Conservation (phyloP, 2,797 vertebrate species). For the Knipowitschia caucasica region DNA sequence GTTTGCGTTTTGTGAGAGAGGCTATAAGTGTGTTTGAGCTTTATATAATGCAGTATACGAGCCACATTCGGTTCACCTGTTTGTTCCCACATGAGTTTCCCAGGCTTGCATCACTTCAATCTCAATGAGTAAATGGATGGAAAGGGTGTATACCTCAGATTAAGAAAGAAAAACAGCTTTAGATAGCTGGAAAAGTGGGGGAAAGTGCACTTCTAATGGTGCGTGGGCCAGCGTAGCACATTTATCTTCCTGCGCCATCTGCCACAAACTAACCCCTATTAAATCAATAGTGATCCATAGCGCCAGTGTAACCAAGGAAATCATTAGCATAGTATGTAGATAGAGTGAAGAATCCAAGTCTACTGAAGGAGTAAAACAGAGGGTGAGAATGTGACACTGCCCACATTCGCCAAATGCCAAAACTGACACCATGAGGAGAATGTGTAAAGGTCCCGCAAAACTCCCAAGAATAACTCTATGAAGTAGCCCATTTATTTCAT, state of each 20-base stretch:
- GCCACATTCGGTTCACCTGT: constrained; percentile 45
- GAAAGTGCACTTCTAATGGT: constrained; percentile 21
- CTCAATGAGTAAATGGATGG: constrained; percentile 32
- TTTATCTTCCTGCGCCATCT: constrained; percentile 46
- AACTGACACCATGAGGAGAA: constrained; percentile 60
- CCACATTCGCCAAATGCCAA: constrained; percentile 76
- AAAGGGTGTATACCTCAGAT: constrained; percentile 55
- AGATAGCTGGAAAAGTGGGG: constrained; percentile 19
- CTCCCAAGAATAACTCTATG: constrained; percentile 23
- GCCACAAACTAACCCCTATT: constrained; percentile 31
- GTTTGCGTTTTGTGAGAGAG: neutral
- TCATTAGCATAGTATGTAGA: constrained; percentile 17
- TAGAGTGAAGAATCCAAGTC: constrained; percentile 17
- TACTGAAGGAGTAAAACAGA: constrained; percentile 32
- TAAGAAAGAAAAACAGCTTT: constrained; percentile 48
- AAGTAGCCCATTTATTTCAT: too few relatives aligned
- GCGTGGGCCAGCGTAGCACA: constrained; percentile 28
- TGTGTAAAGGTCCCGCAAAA: constrained; percentile 50
- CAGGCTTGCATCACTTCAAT: constrained; percentile 58
- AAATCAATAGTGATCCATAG: constrained; percentile 36
- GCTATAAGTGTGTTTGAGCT: constrained; percentile 26
- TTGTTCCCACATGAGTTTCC: constrained; percentile 52
- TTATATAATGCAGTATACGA: constrained; percentile 18
- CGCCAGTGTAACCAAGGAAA: constrained; percentile 40
- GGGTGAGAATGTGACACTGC: constrained; percentile 66